Evolutionary conservation across 2,888 invertebrate species (phyloP), one percentile per base, ranked within the genome.

Genomic region (Andrena haemorrhoa): DNA sequence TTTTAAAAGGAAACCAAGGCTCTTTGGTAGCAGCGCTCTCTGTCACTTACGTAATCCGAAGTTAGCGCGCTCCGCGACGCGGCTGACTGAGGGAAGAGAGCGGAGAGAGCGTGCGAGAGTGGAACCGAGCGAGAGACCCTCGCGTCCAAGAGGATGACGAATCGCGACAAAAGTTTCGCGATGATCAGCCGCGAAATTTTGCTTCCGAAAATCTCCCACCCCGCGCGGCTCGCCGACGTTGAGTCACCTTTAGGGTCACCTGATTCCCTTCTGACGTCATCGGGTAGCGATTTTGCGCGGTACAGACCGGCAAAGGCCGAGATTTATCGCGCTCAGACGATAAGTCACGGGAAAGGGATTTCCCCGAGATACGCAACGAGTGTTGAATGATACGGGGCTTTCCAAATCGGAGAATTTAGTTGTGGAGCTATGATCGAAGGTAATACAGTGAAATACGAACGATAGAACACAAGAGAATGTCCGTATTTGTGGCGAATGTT

Each of bases 1-100:
- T 90, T 90, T 90, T 90, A 88, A 89, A 90, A 90, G 90, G 87
- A 88, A 87, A 89, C 80, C 86, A 84, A 86, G 84, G 81, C 78
- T 87, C 70, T 74, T 77, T 84, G 75, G 80, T 69, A 73, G 74
- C 83, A 79, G 75, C 85, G 82, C 75, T 84, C 75, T 83, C 81
- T 75, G 80, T 78, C 79, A 70, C 86, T 89, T 89, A 89, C 79
- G 83, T 84, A 89, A 89, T 83, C 56, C 61, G 26, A 60, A 84
- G 84, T 86, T 84, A 84, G 78, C 82, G 76, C 80, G 77, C 74
- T 70, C 58, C 70, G 61, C 47, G 64, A 60, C 61, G 29, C 29
- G 69, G 41, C 51, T 41, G 47, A 70, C 51, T 26, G 75, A 75
- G 81, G 49, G 74, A 60, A 69, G 68, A 51, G 66, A 10, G 8